Evolutionary conservation across 2,888 invertebrate species (phyloP).

Genomic region (Bellardia pandia): DNA sequence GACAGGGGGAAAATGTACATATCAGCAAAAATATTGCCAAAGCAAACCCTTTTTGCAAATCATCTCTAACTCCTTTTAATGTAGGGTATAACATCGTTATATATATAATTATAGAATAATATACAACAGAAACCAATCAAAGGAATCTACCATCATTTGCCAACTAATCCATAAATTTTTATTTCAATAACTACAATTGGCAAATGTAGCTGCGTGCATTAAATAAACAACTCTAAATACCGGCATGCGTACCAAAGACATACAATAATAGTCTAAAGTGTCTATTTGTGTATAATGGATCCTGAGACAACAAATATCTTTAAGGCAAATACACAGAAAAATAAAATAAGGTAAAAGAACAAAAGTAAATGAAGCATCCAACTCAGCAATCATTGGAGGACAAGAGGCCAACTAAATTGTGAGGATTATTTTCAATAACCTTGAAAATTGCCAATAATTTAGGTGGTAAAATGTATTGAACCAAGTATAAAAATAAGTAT

Average conservation of each 20-base stretch:
- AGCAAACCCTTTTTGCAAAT: not conserved
- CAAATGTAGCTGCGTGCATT: constrained; percentile 13
- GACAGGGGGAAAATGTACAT: too few relatives aligned
- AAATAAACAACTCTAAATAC: constrained; percentile 41
- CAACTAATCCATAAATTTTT: constrained; percentile 49
- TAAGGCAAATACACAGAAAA: not conserved
- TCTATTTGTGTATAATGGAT: constrained; percentile 25
- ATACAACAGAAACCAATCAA: not conserved
- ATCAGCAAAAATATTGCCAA: too few relatives aligned
- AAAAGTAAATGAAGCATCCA: constrained; percentile 6
- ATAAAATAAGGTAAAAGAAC: not conserved
- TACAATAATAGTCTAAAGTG: constrained; percentile 31
- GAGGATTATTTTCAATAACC: constrained; percentile 68
- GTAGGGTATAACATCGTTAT: constrained; percentile 21
- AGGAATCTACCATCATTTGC: constrained; percentile 6
- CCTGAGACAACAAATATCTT: constrained; percentile 47
- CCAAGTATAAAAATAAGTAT: not conserved
- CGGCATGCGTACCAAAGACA: not conserved
- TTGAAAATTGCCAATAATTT: constrained; percentile 69
- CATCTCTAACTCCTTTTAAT: not conserved
- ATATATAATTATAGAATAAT: constrained; percentile 49
- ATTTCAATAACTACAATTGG: constrained; percentile 58
- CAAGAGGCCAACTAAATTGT: constrained; percentile 56
- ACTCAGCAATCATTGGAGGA: constrained; percentile 2
- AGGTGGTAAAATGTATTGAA: constrained; percentile 52